Conservation (phyloP, 2,888 invertebrate species). For the Cremastinae sp. region DNA sequence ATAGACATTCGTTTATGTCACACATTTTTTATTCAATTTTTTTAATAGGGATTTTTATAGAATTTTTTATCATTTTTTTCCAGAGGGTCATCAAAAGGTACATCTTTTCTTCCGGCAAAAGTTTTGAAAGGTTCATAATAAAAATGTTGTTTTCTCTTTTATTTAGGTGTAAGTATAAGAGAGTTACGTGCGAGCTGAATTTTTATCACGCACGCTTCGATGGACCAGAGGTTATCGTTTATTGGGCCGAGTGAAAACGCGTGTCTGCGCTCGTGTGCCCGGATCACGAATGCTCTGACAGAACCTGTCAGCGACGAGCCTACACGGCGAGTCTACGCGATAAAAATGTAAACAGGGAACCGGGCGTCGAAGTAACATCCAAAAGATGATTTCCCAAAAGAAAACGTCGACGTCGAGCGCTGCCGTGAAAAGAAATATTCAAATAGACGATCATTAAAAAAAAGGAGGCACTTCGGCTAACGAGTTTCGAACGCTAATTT, state of each 20-base stretch:
- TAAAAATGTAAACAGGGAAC: no score
- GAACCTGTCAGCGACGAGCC: constrained; percentile 26
- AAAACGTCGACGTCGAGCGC: background rate
- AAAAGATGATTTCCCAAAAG: no score
- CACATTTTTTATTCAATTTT: no score
- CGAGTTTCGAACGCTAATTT: constrained; percentile 12
- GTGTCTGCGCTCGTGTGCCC: constrained; percentile 25
- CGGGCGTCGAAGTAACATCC: no score
- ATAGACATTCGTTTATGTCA: no score
- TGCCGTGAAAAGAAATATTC: background rate
- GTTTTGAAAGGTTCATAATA: background rate
- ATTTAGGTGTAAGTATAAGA: background rate
- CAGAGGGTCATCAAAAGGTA: no score
- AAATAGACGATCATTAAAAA: constrained; percentile 8
- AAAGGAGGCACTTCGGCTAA: constrained; percentile 5
- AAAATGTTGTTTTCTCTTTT: background rate
- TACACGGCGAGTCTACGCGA: no score
- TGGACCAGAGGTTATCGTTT: constrained; percentile 52
- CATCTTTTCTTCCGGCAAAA: no score
- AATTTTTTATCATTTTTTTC: no score
- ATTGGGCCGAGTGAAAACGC: constrained; percentile 33
- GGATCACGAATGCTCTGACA: constrained; percentile 43
- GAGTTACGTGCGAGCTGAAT: background rate
- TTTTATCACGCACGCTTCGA: background rate
- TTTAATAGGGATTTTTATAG: no score